A percentile compares a stretch with the other conserved stretches of the same genome.
Evolutionary conservation across 23 tunicate species (phyloP).

Genomic region (Phallusia fumigata): DNA sequence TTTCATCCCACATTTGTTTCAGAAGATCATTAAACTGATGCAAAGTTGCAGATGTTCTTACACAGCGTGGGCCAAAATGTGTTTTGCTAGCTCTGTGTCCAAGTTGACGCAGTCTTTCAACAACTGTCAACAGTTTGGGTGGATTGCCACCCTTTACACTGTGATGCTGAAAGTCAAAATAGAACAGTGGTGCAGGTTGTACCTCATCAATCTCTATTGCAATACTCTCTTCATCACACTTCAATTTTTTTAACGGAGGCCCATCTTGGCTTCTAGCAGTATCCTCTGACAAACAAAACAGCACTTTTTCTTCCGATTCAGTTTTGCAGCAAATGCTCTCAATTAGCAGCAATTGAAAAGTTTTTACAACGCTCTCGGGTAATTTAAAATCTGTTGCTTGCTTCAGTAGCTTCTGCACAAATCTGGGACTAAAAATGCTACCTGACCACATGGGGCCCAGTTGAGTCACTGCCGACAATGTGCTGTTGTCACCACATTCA

Average conservation of each 20-base stretch:
- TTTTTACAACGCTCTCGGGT: not conserved
- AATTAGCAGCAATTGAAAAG: constrained; percentile 31
- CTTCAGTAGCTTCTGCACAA: constrained; percentile 20
- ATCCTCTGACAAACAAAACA: not conserved
- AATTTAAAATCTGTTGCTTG: not conserved
- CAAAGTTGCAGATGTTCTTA: constrained; percentile 74
- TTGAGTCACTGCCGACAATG: constrained; percentile 37
- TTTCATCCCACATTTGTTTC: constrained; percentile 32
- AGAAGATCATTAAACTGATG: constrained; percentile 35
- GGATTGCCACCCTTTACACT: constrained; percentile 64
- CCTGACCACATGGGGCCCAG: constrained; percentile 78
- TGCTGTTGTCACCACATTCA: constrained; percentile 13
- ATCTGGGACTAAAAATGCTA: constrained; percentile 42
- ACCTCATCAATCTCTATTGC: not conserved
- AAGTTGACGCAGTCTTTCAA: constrained; percentile 30
- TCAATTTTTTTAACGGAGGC: constrained; percentile 20
- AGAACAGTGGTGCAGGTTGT: constrained; percentile 39
- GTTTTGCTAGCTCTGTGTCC: constrained; percentile 69
- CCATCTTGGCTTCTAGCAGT: not conserved
- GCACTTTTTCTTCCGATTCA: not conserved
- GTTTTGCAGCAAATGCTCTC: constrained; percentile 57
- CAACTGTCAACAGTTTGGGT: constrained; percentile 30
- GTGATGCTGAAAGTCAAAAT: constrained; percentile 49
- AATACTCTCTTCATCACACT: constrained; percentile 6
- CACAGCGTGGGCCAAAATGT: constrained; percentile 57